Evolutionary conservation across 2,888 invertebrate genomes (phyloP).

Genomic region (Gastracanthus pulcherrimus): DNA sequence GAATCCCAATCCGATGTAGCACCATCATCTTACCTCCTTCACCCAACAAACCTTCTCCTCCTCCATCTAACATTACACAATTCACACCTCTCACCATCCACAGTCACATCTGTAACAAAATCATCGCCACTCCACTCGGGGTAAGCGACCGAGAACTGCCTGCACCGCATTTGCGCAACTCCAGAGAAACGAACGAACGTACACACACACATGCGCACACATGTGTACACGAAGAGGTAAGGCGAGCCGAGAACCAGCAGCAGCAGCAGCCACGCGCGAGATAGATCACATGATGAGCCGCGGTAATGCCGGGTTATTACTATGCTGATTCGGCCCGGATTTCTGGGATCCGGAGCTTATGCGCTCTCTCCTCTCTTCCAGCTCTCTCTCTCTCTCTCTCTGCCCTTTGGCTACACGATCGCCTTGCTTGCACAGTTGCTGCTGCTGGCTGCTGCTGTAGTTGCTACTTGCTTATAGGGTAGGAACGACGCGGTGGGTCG

Average conservation of each 20-base stretch:
- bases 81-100: too few relatives aligned
- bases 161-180: too few relatives aligned
- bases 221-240: neutral
- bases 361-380: neutral
- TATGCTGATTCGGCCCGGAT: constrained; percentile 22
- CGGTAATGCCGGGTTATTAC: constrained; percentile 47
- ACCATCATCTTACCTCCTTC: too few relatives aligned
- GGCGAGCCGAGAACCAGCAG: neutral
- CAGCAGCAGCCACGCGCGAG: neutral
- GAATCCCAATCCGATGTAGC: too few relatives aligned
- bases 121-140: too few relatives aligned
- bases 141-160: too few relatives aligned
- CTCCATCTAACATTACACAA: too few relatives aligned
- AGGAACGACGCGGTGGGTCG: constrained; percentile 4
- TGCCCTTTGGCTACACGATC: neutral
- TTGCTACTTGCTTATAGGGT: neutral
- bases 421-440: too few relatives aligned
- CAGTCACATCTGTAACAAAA: too few relatives aligned
- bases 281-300: constrained; percentile 24
- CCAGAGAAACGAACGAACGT: neutral
- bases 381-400: neutral
- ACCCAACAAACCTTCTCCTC: too few relatives aligned
- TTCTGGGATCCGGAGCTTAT: constrained; percentile 21
- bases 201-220: neutral
- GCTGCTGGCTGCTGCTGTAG: too few relatives aligned